Evolutionary conservation across 2,113 vertebrate genomes (phyloP), one percentile per base, ranked within the genome.

Genomic region (Actenoides lindsayi): DNA sequence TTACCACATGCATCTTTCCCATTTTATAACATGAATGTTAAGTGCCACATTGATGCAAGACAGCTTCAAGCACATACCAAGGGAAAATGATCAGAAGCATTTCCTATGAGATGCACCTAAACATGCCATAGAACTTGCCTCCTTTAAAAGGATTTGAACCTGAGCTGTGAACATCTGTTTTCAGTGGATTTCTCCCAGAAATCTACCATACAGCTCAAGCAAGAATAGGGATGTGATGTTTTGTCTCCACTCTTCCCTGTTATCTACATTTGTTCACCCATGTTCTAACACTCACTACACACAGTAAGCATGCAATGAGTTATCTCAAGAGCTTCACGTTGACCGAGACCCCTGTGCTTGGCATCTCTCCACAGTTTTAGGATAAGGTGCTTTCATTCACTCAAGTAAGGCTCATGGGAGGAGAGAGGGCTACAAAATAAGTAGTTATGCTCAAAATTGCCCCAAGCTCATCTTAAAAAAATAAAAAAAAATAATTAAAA

Each of bases 101-200:
- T 87, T 96, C 92, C 64, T 78, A 70, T 1, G 11, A 83, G 88
- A 70, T 33, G 83, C 76, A 91, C 39, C 65, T 57, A 48, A 89
- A 75, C n/a, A 80, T 1, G 3, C 35, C 54, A 53, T 18, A 87
- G 62, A 85, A 65, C 62, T 76, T 41, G 48, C 27, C 67, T 53
- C 20, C 60, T 94, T 92, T 79, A 95, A 80, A n/a, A 91, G 31
- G 62, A 87, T 65, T 69, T 80, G 70, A 96, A 87, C 60, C 41
- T 0, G 2, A 82, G 71, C 35, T 83, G 56, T 83, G 88, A 84
- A 63, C 3, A 9, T 67, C 33, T 64, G 67, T 90, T 89, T 96
- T 83, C 76, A 75, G 21, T 88, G 30, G 56, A 78, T 81, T 94
- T 80, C 71, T 85, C 62, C 48, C 83, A 76, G 83, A 97, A 89